These are phyloP conservation scores for Chondrosia reniformis DNA, from an alignment of 37 sponge, comb jelly and placozoan genomes.

Conservation along the genomic window DNA sequence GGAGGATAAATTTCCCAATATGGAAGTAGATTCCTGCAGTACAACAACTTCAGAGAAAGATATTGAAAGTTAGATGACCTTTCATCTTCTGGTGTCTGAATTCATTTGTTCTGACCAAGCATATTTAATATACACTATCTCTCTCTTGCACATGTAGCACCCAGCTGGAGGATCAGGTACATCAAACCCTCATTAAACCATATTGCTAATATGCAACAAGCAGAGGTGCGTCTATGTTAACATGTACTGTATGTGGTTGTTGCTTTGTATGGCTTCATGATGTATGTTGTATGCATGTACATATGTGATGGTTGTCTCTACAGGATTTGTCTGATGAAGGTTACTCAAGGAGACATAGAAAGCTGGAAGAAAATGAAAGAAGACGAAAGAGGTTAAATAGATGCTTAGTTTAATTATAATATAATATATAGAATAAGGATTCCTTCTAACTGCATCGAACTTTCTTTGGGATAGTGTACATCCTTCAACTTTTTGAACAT, in stretches of 20 bases:
- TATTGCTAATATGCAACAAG: too few species aligned
- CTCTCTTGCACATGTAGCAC: too few species aligned
- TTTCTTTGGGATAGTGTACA: neutral
- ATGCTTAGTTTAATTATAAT: neutral
- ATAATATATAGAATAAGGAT: neutral
- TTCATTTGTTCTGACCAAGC: too few species aligned
- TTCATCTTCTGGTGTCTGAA: too few species aligned
- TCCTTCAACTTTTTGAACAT: neutral
- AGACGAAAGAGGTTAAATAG: constrained; percentile 17
- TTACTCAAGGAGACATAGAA: constrained; percentile 53
- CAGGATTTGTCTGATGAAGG: constrained; percentile 64
- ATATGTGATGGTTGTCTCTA: neutral
- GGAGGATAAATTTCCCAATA: too few species aligned
- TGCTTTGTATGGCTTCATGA: neutral
- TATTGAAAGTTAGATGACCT: too few species aligned
- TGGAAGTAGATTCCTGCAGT: too few species aligned
- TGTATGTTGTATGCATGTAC: neutral
- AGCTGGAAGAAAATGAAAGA: constrained; percentile 56
- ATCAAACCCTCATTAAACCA: too few species aligned
- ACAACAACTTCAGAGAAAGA: too few species aligned
- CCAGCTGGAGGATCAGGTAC: too few species aligned
- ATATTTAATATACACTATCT: too few species aligned
- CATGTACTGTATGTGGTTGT: neutral
- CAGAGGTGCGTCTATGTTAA: neutral
- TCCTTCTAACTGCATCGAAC: neutral